Evolutionary conservation across 2,797 vertebrate genomes (phyloP).

Genomic region (Molossus molossus): DNA sequence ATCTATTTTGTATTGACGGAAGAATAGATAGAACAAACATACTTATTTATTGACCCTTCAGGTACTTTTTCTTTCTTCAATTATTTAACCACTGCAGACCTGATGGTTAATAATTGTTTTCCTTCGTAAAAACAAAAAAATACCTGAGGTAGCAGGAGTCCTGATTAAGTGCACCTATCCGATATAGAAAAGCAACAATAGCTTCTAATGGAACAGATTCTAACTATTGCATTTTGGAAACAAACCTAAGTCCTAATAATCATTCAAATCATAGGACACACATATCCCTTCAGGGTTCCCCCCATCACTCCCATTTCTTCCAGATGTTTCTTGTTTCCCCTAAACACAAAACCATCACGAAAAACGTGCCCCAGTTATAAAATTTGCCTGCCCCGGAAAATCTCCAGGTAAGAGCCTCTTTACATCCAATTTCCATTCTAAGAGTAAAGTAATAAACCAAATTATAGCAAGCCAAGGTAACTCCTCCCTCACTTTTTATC

Average conservation of each 20-base stretch:
- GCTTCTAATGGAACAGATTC: not conserved
- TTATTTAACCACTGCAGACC: not conserved
- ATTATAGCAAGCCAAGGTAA: not conserved
- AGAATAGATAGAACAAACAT: not conserved
- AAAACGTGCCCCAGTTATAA: not conserved
- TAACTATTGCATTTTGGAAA: conserved; percentile 49
- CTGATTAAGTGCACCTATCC: not conserved
- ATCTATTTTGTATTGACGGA: not conserved
- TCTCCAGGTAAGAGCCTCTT: conserved; percentile 8
- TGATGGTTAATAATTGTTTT: conserved; percentile 31
- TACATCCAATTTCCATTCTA: conserved; percentile 10
- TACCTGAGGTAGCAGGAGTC: not conserved
- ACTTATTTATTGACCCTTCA: not conserved
- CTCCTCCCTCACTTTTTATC: not conserved
- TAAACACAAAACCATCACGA: conserved; percentile 23
- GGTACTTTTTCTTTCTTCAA: not conserved
- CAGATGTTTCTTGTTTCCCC: conserved; percentile 33
- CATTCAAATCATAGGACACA: not conserved
- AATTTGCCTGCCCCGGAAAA: conserved; percentile 12
- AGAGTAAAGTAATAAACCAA: conserved; percentile 57
- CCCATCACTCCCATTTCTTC: conserved; percentile 14
- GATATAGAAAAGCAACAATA: not conserved
- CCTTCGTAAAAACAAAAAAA: not conserved
- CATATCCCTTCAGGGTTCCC: not conserved
- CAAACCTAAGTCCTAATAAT: conserved; percentile 57